Conservation (phyloP, 2,113 vertebrate species). For the Crotophaga sulcirostris region DNA sequence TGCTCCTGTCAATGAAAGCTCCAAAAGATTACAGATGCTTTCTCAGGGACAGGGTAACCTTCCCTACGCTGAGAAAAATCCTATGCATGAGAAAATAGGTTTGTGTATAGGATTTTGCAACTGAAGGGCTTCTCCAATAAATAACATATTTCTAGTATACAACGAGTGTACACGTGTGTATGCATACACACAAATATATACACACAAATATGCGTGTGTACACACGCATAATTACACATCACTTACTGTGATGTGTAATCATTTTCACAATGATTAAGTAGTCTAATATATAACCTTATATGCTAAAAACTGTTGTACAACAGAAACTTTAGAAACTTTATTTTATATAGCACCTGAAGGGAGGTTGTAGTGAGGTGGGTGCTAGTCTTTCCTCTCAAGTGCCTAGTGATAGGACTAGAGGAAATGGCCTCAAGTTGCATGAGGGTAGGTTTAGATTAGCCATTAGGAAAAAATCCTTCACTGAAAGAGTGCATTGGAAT, state of each 20-base stretch:
- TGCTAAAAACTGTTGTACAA: not conserved
- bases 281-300: not conserved
- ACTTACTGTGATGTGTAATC: not conserved
- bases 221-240: rapidly evolving
- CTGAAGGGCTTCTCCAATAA: not conserved
- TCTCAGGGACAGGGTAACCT: not conserved
- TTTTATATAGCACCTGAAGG: not conserved
- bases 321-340: not conserved
- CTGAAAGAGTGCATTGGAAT: too few species aligned
- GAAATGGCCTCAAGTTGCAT: too few species aligned
- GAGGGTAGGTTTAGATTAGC: too few species aligned
- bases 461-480: too few species aligned
- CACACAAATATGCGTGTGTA: not conserved
- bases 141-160: not conserved
- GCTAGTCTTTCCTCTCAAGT: too few species aligned
- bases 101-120: not conserved
- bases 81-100: not conserved
- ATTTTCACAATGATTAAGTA: not conserved
- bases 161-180: rapidly evolving
- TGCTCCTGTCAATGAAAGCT: not conserved
- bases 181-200: not conserved
- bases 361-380: too few species aligned
- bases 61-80: not conserved
- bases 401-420: too few species aligned
- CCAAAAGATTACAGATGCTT: not conserved